These are phyloP conservation scores for Corythucha ciliata DNA, from an alignment of 2,888 invertebrate species.

Conservation along the genomic window DNA sequence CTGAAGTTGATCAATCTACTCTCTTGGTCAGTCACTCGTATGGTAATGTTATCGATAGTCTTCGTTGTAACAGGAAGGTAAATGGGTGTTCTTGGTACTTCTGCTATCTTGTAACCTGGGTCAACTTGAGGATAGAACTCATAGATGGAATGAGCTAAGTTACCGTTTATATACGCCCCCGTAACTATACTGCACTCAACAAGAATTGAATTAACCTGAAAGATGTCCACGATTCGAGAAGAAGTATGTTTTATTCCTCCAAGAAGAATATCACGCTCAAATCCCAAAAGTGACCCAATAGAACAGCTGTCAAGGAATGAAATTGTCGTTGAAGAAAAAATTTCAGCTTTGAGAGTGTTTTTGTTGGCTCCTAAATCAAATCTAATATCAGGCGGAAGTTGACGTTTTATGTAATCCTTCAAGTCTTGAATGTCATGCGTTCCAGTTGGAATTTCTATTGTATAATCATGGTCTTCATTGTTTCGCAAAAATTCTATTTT, in stretches of 20 bases:
- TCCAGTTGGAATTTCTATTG: slow-evolving; percentile 34
- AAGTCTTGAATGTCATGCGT: slow-evolving; percentile 39
- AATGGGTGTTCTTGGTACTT: slow-evolving; percentile 9
- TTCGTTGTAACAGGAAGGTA: slow-evolving; percentile 4
- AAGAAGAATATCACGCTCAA: slow-evolving; percentile 20
- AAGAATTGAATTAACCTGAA: slow-evolving; percentile 35
- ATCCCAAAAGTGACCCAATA: slow-evolving; percentile 36
- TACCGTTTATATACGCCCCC: slow-evolving; percentile 12
- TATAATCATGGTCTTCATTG: too few relatives aligned
- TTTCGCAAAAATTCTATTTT: too few relatives aligned
- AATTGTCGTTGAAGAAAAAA: too few relatives aligned
- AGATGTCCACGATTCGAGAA: slow-evolving; percentile 28
- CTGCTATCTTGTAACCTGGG: slow-evolving; percentile 14
- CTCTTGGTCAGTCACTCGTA: slow-evolving; percentile 17
- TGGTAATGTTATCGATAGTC: slow-evolving; percentile 4
- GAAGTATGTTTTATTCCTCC: not conserved
- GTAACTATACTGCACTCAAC: not conserved
- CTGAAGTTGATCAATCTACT: slow-evolving; percentile 11
- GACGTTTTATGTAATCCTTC: slow-evolving; percentile 16
- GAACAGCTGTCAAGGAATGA: too few relatives aligned
- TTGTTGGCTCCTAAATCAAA: not conserved
- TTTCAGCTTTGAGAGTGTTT: slow-evolving; percentile 36
- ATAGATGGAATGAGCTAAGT: slow-evolving; percentile 8
- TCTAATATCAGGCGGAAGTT: not conserved
- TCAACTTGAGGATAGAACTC: slow-evolving; percentile 16